Evolutionary conservation across 2,797 vertebrate genomes (phyloP).

Genomic region (Coilia nasus): DNA sequence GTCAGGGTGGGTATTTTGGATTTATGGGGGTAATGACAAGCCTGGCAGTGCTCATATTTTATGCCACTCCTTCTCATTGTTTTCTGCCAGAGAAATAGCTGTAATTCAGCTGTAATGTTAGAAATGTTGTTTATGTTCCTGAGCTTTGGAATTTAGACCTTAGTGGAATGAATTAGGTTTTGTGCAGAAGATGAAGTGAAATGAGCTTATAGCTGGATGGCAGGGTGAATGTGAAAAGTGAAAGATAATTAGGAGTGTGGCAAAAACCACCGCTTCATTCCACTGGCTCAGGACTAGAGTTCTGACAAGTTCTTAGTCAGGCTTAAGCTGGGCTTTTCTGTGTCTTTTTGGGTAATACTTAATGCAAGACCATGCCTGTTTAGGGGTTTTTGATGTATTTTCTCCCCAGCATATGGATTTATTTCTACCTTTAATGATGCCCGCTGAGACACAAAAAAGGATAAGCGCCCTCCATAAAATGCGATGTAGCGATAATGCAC

Average conservation of each 20-base stretch:
- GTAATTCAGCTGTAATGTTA: neutral
- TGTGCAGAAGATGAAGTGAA: neutral
- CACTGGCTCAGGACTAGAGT: neutral
- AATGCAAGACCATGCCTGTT: neutral
- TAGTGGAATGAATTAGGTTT: neutral
- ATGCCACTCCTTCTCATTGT: neutral
- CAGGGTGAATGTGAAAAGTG: neutral
- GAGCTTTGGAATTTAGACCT: neutral
- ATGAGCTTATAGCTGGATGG: neutral
- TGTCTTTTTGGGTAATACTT: neutral
- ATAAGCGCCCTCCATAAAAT: neutral
- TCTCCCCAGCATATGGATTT: neutral
- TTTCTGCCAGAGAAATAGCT: neutral
- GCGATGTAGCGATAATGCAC: neutral
- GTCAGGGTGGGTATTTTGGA: neutral
- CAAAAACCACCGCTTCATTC: neutral
- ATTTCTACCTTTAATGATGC: neutral
- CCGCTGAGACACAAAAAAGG: neutral
- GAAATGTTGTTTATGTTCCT: neutral
- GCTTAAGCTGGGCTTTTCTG: neutral
- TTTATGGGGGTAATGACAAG: neutral
- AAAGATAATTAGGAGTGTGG: neutral
- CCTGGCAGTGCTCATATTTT: neutral
- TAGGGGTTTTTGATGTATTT: neutral
- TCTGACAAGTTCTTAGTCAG: neutral